These are phyloP conservation scores for Conus betulinus DNA, from an alignment of 1,140 invertebrate species.

Conservation along the genomic window DNA sequence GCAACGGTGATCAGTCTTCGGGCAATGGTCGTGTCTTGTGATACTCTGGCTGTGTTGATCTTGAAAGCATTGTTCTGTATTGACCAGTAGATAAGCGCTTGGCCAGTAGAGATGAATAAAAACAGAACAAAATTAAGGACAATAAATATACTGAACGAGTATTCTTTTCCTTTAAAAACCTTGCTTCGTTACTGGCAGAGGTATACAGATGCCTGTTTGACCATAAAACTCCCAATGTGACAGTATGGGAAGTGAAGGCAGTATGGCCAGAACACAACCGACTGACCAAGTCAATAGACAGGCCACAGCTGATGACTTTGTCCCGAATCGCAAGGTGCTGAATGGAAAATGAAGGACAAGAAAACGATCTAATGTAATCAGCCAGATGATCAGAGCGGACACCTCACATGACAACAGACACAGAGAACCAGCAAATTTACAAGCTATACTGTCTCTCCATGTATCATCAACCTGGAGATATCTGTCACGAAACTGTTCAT, in stretches of 20 bases:
- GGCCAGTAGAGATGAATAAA: background rate
- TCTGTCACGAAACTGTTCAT: constrained; percentile 50
- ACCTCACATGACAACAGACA: constrained; percentile 58
- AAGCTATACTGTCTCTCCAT: constrained; percentile 57
- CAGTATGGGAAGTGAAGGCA: background rate
- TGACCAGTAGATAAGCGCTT: background rate
- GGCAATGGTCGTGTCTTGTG: too few species aligned
- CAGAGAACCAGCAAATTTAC: constrained; percentile 60
- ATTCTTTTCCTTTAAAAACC: background rate
- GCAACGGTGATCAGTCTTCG: too few species aligned
- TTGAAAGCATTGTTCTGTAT: background rate
- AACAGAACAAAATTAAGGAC: constrained; percentile 3
- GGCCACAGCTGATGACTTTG: background rate
- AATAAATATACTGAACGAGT: background rate
- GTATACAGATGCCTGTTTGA: constrained; percentile 3
- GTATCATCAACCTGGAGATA: constrained; percentile 54
- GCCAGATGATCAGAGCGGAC: constrained; percentile 58
- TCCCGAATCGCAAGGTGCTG: background rate
- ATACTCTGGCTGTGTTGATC: too few species aligned
- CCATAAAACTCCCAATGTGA: background rate
- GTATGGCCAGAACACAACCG: background rate
- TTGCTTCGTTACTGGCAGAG: background rate
- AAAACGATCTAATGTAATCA: constrained; percentile 63
- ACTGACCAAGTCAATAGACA: background rate
- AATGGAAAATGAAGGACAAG: constrained; percentile 42